Evolutionary conservation across 37 sponge, comb jelly and placozoan species (phyloP), one percentile per base, ranked within the genome.

Genomic region (Chondrosia reniformis): DNA sequence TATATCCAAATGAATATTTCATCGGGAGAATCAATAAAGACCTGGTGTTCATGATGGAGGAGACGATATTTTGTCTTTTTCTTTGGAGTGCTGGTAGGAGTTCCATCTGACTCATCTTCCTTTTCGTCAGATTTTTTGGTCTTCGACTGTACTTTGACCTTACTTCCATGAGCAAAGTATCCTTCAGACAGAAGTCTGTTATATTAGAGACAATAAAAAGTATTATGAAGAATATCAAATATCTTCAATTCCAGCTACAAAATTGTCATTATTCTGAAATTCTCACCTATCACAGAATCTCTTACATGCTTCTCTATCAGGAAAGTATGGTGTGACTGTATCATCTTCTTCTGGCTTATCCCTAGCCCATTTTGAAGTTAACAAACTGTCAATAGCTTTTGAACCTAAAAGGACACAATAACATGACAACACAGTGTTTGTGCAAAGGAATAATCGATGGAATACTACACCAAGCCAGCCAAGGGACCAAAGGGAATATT

Each of bases 1-100:
- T 77, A 89, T 25, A 62, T 61, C 89, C 89, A 89, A 37, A 74
- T 75, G 43, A 74, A 89, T 1, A 89, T 46, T 80, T 88, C 89
- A 10, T 84, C 84, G 2, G 76, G 40, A 22, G 76, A 46, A 34
- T 88, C 89, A 9, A 67, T 33, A 66, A 84, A 84, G 2, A 28
- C 22, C 52, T 80, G 89, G 33, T 75, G 54, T 37, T 75, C 64
- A 52, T 84, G 89, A 22, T 46, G n/a, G 21, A 82, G 76, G 34
- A 88, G 42, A 1, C 89, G 63, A 55, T 67, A 84, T 63, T 83
- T 83, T 27, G 43, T 67, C 73, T 80, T 88, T 40, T 77, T 80
- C 46, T 84, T 88, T 64, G 89, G 56, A 8, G 89, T 65, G 42
- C 78, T 76, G 12, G 86, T 43, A 34, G 54, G 63, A 27, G 30